phyloP scores from a whole-genome alignment of 1,140 invertebrate species.

The Himalopsyche phryganea region DNA sequence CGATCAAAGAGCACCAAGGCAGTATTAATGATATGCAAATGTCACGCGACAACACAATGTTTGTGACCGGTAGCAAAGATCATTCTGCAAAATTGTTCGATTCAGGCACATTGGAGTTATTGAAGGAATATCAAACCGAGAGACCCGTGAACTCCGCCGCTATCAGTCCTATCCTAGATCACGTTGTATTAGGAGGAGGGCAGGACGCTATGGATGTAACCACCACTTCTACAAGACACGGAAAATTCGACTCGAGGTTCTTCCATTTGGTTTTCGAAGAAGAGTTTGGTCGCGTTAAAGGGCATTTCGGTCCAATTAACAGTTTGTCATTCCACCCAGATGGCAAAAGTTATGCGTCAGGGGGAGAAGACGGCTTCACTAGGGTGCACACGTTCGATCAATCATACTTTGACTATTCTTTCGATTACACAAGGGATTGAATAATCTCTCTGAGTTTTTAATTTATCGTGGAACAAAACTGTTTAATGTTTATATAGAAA shows the following conservation, averaged over 20 bases:
- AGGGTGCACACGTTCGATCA: slow-evolving; percentile 95
- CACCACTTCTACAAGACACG: slow-evolving; percentile 89
- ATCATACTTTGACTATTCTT: slow-evolving; percentile 94
- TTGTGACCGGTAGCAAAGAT: slow-evolving; percentile 95
- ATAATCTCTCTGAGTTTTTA: neutral
- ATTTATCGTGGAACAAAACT: too few relatives aligned
- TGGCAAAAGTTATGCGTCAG: slow-evolving; percentile 94
- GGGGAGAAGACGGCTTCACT: slow-evolving; percentile 98
- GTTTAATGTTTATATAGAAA: too few relatives aligned
- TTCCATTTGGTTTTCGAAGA: slow-evolving; percentile 99
- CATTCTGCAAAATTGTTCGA: slow-evolving; percentile 93
- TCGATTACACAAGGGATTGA: slow-evolving; percentile 72
- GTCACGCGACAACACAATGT: slow-evolving; percentile 90
- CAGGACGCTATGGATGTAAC: slow-evolving; percentile 99
- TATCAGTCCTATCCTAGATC: slow-evolving; percentile 89
- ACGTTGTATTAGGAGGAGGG: slow-evolving; percentile 94
- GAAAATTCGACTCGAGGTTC: slow-evolving; percentile 98
- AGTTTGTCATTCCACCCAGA: slow-evolving; percentile 97
- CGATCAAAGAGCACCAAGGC: slow-evolving; percentile 74
- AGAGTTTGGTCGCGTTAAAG: slow-evolving; percentile 97
- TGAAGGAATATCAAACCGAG: slow-evolving; percentile 96
- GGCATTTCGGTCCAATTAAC: slow-evolving; percentile 99
- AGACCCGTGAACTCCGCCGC: slow-evolving; percentile 95
- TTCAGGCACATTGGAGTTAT: slow-evolving; percentile 71
- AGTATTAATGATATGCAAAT: slow-evolving; percentile 96